Conservation (phyloP, 2,888 invertebrate genomes). For the Zygogramma bicolorata region DNA sequence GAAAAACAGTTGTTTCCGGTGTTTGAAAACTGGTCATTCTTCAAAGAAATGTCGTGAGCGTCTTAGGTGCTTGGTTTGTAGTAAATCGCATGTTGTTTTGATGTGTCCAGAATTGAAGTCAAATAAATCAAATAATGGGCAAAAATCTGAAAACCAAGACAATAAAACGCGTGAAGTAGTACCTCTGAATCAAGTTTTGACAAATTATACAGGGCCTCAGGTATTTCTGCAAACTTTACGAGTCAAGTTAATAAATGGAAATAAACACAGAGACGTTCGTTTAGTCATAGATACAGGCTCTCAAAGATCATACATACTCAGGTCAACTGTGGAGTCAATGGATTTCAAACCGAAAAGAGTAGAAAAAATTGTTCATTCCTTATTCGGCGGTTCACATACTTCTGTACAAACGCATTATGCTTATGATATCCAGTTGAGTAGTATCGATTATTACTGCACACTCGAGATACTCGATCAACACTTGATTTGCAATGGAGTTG, state of each 20-base stretch:
- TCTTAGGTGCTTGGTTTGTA: conserved; percentile 48
- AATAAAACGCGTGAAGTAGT: background rate
- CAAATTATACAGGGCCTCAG: conserved; percentile 15
- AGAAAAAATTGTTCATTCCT: conserved; percentile 44
- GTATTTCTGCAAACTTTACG: conserved; percentile 34
- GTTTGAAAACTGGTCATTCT: conserved; percentile 46
- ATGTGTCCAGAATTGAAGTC: conserved; percentile 46
- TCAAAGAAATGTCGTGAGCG: conserved; percentile 42
- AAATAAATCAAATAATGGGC: background rate
- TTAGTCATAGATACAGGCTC: conserved; percentile 30
- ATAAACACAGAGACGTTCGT: background rate
- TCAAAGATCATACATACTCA: conserved; percentile 33
- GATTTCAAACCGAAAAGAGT: conserved; percentile 15
- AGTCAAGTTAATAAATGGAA: conserved; percentile 2
- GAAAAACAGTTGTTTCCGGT: conserved; percentile 48
- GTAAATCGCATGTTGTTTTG: conserved; percentile 43
- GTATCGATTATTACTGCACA: too few relatives aligned
- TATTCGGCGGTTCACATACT: conserved; percentile 61
- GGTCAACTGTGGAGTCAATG: conserved; percentile 19
- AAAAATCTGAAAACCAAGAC: background rate
- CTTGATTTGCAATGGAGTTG: too few relatives aligned
- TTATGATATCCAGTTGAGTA: too few relatives aligned
- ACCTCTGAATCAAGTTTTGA: background rate
- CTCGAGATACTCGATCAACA: conserved; percentile 11
- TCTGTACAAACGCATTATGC: too few relatives aligned